These are phyloP conservation scores for Ctenoplectra terminalis DNA, from an alignment of 1,140 invertebrate genomes.

Conservation along the genomic window DNA sequence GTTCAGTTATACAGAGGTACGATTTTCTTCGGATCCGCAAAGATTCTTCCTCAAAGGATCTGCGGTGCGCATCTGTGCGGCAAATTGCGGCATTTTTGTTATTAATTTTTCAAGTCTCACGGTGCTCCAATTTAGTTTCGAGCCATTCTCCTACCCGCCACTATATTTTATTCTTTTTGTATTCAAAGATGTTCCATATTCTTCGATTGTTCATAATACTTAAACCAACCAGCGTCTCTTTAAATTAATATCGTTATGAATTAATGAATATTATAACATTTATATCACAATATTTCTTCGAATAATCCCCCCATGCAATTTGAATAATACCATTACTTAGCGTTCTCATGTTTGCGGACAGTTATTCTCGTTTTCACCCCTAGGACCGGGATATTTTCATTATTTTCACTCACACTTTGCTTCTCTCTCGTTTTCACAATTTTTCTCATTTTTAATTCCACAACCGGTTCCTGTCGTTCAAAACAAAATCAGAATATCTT, in stretches of 20 bases:
- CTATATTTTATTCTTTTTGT: slow-evolving; percentile 10
- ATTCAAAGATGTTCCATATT: background rate
- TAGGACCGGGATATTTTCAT: background rate
- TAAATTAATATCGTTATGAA: no score
- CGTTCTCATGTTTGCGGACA: background rate
- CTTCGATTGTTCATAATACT: background rate
- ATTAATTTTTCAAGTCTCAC: slow-evolving; percentile 44
- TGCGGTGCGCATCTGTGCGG: slow-evolving; percentile 9
- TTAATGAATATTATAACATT: background rate
- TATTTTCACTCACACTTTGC: background rate
- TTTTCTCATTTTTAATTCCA: background rate
- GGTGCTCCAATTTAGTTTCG: slow-evolving; percentile 32
- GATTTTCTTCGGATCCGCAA: background rate
- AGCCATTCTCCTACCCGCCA: background rate
- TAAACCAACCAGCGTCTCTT: background rate
- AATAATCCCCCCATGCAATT: background rate
- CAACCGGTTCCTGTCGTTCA: background rate
- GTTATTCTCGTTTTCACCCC: background rate
- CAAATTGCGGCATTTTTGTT: slow-evolving; percentile 47
- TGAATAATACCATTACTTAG: background rate
- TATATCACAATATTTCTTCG: background rate
- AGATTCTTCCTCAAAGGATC: background rate
- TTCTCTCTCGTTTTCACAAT: background rate
- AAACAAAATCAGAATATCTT: background rate
- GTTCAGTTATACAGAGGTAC: background rate